Evolutionary conservation across 2,113 vertebrate species (phyloP).

Genomic region (Tragelaphus imberbis): DNA sequence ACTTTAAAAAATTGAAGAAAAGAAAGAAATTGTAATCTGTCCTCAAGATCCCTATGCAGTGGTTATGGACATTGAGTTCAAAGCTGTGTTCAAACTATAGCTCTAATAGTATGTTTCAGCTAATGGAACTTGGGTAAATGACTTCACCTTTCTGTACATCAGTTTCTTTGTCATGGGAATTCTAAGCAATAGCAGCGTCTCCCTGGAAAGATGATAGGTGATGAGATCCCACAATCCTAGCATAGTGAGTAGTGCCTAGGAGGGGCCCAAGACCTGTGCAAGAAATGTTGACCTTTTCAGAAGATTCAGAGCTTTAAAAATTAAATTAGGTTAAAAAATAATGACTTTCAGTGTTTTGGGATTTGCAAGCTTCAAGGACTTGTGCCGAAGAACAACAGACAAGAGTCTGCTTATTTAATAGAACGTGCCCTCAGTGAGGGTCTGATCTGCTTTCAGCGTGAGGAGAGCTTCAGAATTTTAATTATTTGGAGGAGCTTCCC

Average conservation of each 20-base stretch:
- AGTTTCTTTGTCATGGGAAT: neutral
- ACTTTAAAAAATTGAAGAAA: neutral
- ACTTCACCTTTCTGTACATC: neutral
- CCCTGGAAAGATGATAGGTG: neutral
- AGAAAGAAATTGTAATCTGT: neutral
- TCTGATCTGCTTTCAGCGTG: conserved; percentile 47
- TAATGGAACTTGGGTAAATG: neutral
- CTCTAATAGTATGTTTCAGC: neutral
- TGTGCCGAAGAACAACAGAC: conserved; percentile 30
- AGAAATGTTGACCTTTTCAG: neutral
- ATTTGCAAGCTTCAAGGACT: conserved; percentile 51
- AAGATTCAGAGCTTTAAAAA: neutral
- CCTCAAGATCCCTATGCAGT: neutral
- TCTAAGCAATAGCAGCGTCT: neutral
- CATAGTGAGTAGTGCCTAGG: neutral
- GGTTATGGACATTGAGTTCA: neutral
- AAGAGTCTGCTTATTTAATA: neutral
- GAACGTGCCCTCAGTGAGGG: neutral
- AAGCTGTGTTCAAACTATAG: neutral
- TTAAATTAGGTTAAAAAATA: conserved; percentile 34
- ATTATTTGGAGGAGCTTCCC: conserved; percentile 45
- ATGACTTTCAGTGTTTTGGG: conserved; percentile 29
- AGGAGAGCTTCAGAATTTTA: conserved; percentile 59
- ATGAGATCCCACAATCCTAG: neutral
- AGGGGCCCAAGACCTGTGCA: neutral